phyloP scores from a whole-genome alignment of 1,140 invertebrate species.

The Anoplophora glabripennis region DNA sequence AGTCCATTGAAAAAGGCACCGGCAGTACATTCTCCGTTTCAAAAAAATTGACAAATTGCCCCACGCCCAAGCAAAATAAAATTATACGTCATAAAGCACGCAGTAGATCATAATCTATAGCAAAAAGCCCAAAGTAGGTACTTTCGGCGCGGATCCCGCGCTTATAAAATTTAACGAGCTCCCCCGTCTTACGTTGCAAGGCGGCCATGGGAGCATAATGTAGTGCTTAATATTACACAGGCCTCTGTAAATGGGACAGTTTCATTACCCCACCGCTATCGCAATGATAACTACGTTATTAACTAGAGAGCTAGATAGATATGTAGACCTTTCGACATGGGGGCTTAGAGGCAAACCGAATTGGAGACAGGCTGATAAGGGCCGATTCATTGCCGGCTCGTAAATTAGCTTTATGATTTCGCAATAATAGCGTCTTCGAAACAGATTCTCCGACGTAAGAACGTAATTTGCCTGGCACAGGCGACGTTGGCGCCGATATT shows the following conservation, averaged over 20 bases:
- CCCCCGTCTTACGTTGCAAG: conserved; percentile 15
- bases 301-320: conserved; percentile 34
- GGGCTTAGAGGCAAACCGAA: conserved; percentile 21
- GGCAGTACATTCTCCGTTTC: too few species aligned
- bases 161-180: conserved; percentile 27
- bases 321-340: conserved; percentile 34
- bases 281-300: conserved; percentile 35
- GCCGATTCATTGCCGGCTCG: conserved; percentile 9
- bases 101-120: too few species aligned
- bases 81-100: too few species aligned
- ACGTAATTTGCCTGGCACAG: too few species aligned
- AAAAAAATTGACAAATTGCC: too few species aligned
- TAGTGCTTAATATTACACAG: conserved; percentile 35
- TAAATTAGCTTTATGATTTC: conserved; percentile 16
- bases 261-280: conserved; percentile 32
- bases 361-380: conserved; percentile 8
- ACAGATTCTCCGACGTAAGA: too few species aligned
- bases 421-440: conserved; percentile 1
- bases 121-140: too few species aligned
- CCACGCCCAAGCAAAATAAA: too few species aligned
- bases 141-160: conserved; percentile 1
- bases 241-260: conserved; percentile 34
- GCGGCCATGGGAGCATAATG: conserved; percentile 28
- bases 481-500: too few species aligned
- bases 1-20: too few species aligned